Base-by-base conservation (phyloP, 2,888 invertebrate species). In the Acrobasis repandana region DNA sequence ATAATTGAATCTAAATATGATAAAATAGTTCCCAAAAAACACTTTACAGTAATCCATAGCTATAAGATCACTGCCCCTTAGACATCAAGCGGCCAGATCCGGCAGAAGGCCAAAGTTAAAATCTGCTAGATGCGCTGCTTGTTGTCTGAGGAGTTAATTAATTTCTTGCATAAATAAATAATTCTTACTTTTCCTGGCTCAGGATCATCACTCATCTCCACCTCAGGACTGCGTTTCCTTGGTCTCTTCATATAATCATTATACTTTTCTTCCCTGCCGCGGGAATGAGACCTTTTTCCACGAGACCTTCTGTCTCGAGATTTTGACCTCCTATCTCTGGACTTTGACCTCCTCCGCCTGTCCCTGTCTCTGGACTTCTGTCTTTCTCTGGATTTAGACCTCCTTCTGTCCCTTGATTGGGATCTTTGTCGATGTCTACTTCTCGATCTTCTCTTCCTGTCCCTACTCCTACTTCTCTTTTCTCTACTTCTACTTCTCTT, bases 121-220 rank as follows among this genome's bases (percentile, higher is more conserved):
- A n/a, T n/a, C n/a, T n/a, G n/a, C n/a, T n/a, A n/a, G n/a, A n/a
- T n/a, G n/a, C n/a, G n/a, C n/a, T n/a, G n/a, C n/a, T n/a, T n/a
- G n/a, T n/a, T n/a, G n/a, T n/a, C n/a, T n/a, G 34, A 34, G 34
- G 4, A 34, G 34, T 6, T 34, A 34, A 34, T 6, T 6, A 34
- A 9, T 34, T 6, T 6, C 6, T 10, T 10, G 1, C 9, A 38
- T 11, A 38, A 11, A 38, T 38, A 38, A 38, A 14, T 14, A 6
- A 10, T 28, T 43, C 74, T 78, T 80, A 94, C 93, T 76, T 96
- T 96, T 0, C 96, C 96, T 4, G 95, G 93, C 69, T 96, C 95
- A 0, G 96, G 96, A 75, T 96, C 96, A 75, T 95, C 95, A 61
- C 94, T 94, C 70, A 96, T 85, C 68, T 92, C 92, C 61, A 90